phyloP scores from a whole-genome alignment of 2,888 invertebrate genomes.

The Lasioglossum oenotherae region DNA sequence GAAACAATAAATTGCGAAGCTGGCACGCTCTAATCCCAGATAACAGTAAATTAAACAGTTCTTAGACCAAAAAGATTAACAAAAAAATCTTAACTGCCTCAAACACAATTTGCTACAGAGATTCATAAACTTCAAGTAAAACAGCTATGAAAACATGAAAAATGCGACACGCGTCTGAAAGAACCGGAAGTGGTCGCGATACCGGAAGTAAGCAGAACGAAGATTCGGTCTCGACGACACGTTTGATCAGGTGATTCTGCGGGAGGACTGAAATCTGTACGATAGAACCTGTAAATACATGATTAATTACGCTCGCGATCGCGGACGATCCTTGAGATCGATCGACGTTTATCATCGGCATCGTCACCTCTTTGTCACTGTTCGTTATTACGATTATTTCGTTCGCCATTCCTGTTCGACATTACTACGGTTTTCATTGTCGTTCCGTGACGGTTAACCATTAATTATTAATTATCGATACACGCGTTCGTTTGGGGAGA shows the following conservation, averaged over 20 bases:
- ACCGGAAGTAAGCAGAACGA: not conserved
- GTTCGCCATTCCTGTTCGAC: slow-evolving; percentile 25
- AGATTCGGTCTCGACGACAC: not conserved
- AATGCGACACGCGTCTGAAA: not conserved
- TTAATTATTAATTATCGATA: not conserved
- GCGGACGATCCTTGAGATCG: slow-evolving; percentile 28
- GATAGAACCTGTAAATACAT: slow-evolving; percentile 60
- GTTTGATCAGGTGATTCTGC: not conserved
- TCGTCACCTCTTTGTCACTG: slow-evolving; percentile 46
- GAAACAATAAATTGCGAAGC: not conserved
- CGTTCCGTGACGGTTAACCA: slow-evolving; percentile 40
- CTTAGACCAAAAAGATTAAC: too few relatives aligned
- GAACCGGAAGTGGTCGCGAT: not conserved
- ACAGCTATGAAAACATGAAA: not conserved
- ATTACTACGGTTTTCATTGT: slow-evolving; percentile 41
- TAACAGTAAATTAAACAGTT: too few relatives aligned
- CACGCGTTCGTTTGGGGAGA: not conserved
- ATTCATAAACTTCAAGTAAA: not conserved
- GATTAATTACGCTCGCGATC: slow-evolving; percentile 37
- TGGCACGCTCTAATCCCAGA: not conserved
- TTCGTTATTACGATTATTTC: slow-evolving; percentile 51
- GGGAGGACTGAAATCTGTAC: slow-evolving; percentile 42
- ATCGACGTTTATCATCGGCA: slow-evolving; percentile 28
- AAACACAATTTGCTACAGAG: too few relatives aligned
- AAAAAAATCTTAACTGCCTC: too few relatives aligned